A percentile compares a stretch with the other conserved stretches of the same genome.
Evolutionary conservation across 1,140 invertebrate species (phyloP).

Genomic region (Sarcophaga peregrina): DNA sequence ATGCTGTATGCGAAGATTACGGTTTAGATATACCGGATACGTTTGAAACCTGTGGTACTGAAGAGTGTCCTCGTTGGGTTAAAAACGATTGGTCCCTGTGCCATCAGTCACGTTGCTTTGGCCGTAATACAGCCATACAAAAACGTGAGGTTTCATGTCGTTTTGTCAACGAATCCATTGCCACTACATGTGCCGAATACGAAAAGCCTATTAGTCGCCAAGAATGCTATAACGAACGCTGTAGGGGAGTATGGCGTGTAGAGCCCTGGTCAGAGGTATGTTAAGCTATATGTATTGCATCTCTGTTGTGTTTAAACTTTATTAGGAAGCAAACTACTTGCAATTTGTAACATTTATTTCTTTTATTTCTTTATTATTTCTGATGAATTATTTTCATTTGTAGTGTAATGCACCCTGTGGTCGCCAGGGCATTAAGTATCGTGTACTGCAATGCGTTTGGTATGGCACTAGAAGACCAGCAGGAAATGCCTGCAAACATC

Average conservation of each 20-base stretch:
- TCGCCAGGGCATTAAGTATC: conserved; percentile 78
- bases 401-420: conserved; percentile 84
- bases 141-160: conserved; percentile 79
- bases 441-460: conserved; percentile 90
- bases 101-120: conserved; percentile 78
- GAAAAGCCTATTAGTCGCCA: conserved; percentile 77
- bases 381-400: not conserved
- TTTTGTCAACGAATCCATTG: conserved; percentile 73
- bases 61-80: conserved; percentile 80
- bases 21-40: conserved; percentile 74
- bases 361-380: not conserved
- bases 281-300: conserved; percentile 38
- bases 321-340: not conserved
- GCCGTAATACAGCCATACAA: conserved; percentile 83
- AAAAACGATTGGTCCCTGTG: conserved; percentile 78
- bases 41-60: conserved; percentile 76
- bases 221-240: conserved; percentile 82
- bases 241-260: conserved; percentile 85
- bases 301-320: not conserved
- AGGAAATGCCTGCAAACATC: conserved; percentile 81
- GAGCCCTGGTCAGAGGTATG: conserved; percentile 89
- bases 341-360: not conserved
- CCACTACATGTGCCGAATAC: conserved; percentile 73
- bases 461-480: conserved; percentile 82
- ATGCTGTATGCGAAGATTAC: conserved; percentile 77